Percentiles rank a stretch among this genome's conserved stretches.
Evolutionary conservation across 2,888 invertebrate species (phyloP).

Genomic region (Heliconius erato): DNA sequence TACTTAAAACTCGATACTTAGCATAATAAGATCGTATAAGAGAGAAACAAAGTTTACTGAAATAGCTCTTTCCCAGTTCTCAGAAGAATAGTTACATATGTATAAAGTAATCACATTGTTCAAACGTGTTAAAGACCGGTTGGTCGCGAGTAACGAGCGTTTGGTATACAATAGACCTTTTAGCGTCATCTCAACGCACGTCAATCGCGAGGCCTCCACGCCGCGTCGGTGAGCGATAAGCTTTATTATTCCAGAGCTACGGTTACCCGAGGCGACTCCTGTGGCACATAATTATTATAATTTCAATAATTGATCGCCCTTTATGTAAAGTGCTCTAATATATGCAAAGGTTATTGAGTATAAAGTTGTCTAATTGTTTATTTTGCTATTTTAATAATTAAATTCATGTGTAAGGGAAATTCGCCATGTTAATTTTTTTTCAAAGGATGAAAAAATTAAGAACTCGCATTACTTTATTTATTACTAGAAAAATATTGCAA

Average conservation of each 20-base stretch:
- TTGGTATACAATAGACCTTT: conserved; percentile 86
- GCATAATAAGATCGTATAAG: conserved; percentile 6
- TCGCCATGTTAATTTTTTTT: not conserved
- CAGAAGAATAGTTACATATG: conserved; percentile 69
- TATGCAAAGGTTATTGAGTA: conserved; percentile 43
- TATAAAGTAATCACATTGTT: conserved; percentile 84
- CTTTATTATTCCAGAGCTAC: conserved; percentile 69
- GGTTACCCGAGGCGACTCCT: conserved; percentile 51
- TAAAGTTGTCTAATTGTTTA: conserved; percentile 33
- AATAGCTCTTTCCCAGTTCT: conserved; percentile 45
- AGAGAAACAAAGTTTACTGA: conserved; percentile 24
- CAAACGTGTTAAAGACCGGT: conserved; percentile 84
- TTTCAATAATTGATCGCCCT: conserved; percentile 47
- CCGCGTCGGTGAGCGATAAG: conserved; percentile 68
- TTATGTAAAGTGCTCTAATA: conserved; percentile 43
- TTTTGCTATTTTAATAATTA: conserved; percentile 21
- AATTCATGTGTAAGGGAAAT: not conserved
- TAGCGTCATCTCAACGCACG: conserved; percentile 82
- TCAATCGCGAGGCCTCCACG: conserved; percentile 76
- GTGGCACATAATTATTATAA: conserved; percentile 54
- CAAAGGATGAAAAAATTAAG: not conserved
- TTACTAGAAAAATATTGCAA: not conserved
- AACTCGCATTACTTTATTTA: not conserved
- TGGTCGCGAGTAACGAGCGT: conserved; percentile 79
- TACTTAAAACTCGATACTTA: not conserved